A percentile compares a stretch with the other conserved stretches of the same genome.
phyloP scores from a whole-genome alignment of 2,888 invertebrate genomes.

The Sesamia inferens region DNA sequence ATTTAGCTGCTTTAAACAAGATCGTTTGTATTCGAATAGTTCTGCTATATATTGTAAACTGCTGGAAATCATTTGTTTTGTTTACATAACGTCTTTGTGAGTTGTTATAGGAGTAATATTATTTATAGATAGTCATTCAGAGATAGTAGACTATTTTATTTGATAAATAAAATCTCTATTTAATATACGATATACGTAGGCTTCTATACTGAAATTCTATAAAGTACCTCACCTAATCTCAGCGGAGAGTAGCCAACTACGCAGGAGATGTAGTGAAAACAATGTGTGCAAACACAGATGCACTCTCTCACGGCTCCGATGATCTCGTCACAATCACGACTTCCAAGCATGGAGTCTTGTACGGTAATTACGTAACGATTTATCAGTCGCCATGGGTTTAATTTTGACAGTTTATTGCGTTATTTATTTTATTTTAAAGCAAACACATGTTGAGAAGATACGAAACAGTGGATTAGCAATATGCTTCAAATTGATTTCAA shows the following conservation, averaged over 20 bases:
- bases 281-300: not conserved
- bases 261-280: not conserved
- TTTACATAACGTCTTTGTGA: slow-evolving; percentile 9
- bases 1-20: slow-evolving; percentile 48
- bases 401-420: no score
- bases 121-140: not conserved
- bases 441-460: no score
- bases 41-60: slow-evolving; percentile 28
- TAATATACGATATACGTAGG: not conserved
- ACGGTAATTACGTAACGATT: no score
- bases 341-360: no score
- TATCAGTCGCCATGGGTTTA: no score
- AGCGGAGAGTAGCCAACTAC: not conserved
- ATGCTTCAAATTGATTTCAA: no score
- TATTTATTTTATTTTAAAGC: no score
- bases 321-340: no score
- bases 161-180: no score
- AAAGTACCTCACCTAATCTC: not conserved
- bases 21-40: slow-evolving; percentile 54
- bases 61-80: slow-evolving; percentile 17
- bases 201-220: not conserved
- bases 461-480: no score
- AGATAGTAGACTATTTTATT: not conserved
- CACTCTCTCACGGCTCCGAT: not conserved
- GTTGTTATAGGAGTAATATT: not conserved